These are phyloP conservation scores for Agelas oroides DNA, from an alignment of 37 sponge, comb jelly and placozoan genomes.

Conservation along the genomic window DNA sequence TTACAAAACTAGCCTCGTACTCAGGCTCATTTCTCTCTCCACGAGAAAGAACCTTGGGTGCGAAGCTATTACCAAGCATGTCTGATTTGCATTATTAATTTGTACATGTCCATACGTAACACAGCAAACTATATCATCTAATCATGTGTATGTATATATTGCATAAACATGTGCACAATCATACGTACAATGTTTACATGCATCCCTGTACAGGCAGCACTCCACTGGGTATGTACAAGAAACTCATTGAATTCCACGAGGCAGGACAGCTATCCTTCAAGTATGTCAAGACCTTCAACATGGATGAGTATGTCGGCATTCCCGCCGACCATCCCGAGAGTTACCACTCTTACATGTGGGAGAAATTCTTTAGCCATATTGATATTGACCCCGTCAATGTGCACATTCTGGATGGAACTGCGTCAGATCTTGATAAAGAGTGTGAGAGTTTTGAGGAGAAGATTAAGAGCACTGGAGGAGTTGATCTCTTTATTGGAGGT, in stretches of 20 bases:
- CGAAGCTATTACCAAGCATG: no score
- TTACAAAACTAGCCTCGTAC: no score
- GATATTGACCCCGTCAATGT: constrained; percentile 95
- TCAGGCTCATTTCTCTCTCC: no score
- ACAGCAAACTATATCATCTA: no score
- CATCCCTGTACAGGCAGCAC: constrained; percentile 93
- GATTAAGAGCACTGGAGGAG: constrained; percentile 87
- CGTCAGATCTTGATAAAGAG: constrained; percentile 75
- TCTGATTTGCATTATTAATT: no score
- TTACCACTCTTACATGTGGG: constrained; percentile 95
- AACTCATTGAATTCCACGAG: constrained; percentile 86
- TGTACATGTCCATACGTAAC: no score
- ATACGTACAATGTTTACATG: no score
- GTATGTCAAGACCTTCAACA: constrained; percentile 96
- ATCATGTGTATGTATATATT: no score
- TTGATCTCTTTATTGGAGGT: constrained; percentile 97
- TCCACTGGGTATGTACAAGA: constrained; percentile 94
- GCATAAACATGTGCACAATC: no score
- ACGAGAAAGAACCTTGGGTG: no score
- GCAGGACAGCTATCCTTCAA: constrained; percentile 88
- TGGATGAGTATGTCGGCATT: constrained; percentile 97
- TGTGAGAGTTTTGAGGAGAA: constrained; percentile 82
- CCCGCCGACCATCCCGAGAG: constrained; percentile 94
- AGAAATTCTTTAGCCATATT: constrained; percentile 96
- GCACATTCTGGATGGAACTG: constrained; percentile 93